Evolutionary conservation across 2,888 invertebrate genomes (phyloP).

Genomic region (Agonum fuliginosum): DNA sequence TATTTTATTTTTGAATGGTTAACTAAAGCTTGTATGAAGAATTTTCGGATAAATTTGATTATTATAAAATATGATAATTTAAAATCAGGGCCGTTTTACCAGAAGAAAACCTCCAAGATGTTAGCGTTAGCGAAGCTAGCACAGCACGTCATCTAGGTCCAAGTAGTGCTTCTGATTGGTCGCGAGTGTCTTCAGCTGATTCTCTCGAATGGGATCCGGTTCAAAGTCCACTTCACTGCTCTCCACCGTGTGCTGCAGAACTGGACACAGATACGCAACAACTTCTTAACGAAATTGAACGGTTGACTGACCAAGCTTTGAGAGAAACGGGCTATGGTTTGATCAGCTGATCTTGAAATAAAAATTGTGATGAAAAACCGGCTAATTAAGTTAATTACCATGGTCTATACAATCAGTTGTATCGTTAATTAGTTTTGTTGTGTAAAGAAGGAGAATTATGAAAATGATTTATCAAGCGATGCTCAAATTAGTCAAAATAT

Average conservation of each 20-base stretch:
- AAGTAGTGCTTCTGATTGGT: slow-evolving; percentile 75
- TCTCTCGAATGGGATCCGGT: slow-evolving; percentile 83
- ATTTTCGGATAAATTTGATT: too few species aligned
- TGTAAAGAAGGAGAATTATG: neutral
- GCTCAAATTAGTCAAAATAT: too few species aligned
- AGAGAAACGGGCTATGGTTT: slow-evolving; percentile 77
- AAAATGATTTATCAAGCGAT: too few species aligned
- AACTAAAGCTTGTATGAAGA: too few species aligned
- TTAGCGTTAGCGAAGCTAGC: slow-evolving; percentile 65
- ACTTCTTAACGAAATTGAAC: slow-evolving; percentile 80
- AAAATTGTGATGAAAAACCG: slow-evolving; percentile 9
- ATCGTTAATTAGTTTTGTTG: neutral
- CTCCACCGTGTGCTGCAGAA: slow-evolving; percentile 73
- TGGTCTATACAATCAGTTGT: neutral
- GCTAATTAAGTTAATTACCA: slow-evolving; percentile 12
- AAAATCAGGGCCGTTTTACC: slow-evolving; percentile 63
- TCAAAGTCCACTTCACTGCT: slow-evolving; percentile 71
- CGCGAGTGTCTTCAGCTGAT: slow-evolving; percentile 79
- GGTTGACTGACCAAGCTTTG: slow-evolving; percentile 79
- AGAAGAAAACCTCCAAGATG: slow-evolving; percentile 61
- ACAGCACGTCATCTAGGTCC: slow-evolving; percentile 65
- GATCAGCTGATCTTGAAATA: slow-evolving; percentile 67
- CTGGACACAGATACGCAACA: slow-evolving; percentile 80
- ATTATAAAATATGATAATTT: neutral
- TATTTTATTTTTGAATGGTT: too few species aligned